Evolutionary conservation across 92 coral and sea anemone species (phyloP).

Genomic region (Siderastrea siderea): DNA sequence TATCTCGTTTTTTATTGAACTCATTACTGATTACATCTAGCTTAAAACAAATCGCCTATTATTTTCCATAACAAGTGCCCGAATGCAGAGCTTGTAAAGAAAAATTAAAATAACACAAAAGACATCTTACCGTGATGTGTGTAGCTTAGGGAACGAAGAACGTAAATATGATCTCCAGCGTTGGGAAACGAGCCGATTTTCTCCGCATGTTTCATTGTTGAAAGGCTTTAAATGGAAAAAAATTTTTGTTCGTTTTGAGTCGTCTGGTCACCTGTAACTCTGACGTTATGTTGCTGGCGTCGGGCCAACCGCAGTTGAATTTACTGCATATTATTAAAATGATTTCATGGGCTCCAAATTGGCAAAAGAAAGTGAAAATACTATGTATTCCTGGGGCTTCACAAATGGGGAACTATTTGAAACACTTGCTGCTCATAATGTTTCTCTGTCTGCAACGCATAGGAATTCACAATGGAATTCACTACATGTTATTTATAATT

Average conservation of each 20-base stretch:
- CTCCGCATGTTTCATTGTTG: constrained; percentile 45
- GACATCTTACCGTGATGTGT: constrained; percentile 86
- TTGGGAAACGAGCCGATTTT: constrained; percentile 21
- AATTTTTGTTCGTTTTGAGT: not conserved
- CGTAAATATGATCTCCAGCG: constrained; percentile 87
- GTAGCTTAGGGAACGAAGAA: constrained; percentile 81
- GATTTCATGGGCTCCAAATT: not conserved
- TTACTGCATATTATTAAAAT: not conserved
- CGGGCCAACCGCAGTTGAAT: constrained; percentile 16
- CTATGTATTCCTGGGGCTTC: too few species aligned
- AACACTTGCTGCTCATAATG: too few species aligned
- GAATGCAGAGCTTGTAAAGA: too few species aligned
- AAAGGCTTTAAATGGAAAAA: not conserved
- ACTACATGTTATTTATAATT: too few species aligned
- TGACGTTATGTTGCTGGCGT: constrained; percentile 9
- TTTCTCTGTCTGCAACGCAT: too few species aligned
- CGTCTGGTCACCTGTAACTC: constrained; percentile 26
- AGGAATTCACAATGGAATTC: too few species aligned
- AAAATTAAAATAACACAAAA: not conserved
- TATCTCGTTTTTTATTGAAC: too few species aligned
- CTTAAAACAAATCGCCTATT: not conserved
- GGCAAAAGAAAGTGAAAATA: not conserved
- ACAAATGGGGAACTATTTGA: too few species aligned
- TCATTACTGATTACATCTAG: too few species aligned
- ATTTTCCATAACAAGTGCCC: not conserved